Conservation (phyloP, 2,797 vertebrate genomes). For the Smutsia gigantea region DNA sequence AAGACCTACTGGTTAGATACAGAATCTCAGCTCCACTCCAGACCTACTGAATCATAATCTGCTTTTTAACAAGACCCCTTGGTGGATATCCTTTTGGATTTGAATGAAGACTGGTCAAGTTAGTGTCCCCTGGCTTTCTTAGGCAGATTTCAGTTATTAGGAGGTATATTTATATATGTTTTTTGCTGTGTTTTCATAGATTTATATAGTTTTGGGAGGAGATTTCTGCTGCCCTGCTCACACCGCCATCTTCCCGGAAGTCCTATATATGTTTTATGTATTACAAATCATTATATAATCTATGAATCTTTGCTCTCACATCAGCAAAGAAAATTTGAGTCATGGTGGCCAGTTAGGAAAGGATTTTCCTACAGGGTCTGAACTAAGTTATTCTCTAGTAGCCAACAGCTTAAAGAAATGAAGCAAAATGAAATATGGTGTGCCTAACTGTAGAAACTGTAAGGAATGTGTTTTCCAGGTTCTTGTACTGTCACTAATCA, state of each 20-base stretch:
- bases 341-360: neutral
- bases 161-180: neutral
- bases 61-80: no score
- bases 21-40: no score
- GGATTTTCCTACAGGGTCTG: neutral
- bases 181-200: no score
- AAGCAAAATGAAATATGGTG: neutral
- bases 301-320: neutral
- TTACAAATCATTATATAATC: no score
- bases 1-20: no score
- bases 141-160: slow-evolving; percentile 28
- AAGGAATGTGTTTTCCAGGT: neutral
- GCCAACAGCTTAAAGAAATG: slow-evolving; percentile 3
- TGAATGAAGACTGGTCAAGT: slow-evolving; percentile 26
- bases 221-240: no score
- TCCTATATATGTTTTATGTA: no score
- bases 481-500: neutral
- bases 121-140: neutral
- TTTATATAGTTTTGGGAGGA: no score
- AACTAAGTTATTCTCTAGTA: slow-evolving; percentile 19
- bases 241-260: no score
- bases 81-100: neutral
- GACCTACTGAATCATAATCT: no score
- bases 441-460: neutral
- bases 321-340: slow-evolving; percentile 27